Evolutionary conservation across 2,113 vertebrate genomes (phyloP).

Genomic region (Thalassarche chlororhynchos): DNA sequence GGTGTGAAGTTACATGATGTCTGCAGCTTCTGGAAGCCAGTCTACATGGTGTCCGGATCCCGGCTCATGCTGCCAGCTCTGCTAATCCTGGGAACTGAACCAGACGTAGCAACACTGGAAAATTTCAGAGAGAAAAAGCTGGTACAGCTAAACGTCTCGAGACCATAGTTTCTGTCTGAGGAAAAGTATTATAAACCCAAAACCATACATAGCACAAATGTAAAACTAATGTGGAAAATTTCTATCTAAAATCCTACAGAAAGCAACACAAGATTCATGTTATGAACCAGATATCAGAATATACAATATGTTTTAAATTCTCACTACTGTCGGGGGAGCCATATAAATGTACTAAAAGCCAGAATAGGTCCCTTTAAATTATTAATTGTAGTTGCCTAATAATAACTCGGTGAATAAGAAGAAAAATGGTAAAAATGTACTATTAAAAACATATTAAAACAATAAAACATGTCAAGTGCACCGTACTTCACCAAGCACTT

Average conservation of each 20-base stretch:
- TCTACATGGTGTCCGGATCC: neutral
- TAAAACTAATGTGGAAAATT: neutral
- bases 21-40: neutral
- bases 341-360: slow-evolving; percentile 39
- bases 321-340: neutral
- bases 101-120: neutral
- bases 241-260: neutral
- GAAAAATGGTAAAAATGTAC: slow-evolving; percentile 32
- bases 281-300: neutral
- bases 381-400: slow-evolving; percentile 65
- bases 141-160: neutral
- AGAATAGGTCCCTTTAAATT: slow-evolving; percentile 51
- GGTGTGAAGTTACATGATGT: no score
- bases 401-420: slow-evolving; percentile 54
- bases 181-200: neutral
- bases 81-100: neutral
- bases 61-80: neutral
- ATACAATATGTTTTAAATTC: slow-evolving; percentile 8
- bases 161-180: neutral
- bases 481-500: slow-evolving; percentile 20
- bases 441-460: slow-evolving; percentile 68
- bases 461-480: slow-evolving; percentile 52
- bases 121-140: neutral
- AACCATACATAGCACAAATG: neutral
- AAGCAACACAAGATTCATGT: neutral